phyloP scores from a whole-genome alignment of 2,113 vertebrate genomes.

The Dunckerocampus dactyliophorus region DNA sequence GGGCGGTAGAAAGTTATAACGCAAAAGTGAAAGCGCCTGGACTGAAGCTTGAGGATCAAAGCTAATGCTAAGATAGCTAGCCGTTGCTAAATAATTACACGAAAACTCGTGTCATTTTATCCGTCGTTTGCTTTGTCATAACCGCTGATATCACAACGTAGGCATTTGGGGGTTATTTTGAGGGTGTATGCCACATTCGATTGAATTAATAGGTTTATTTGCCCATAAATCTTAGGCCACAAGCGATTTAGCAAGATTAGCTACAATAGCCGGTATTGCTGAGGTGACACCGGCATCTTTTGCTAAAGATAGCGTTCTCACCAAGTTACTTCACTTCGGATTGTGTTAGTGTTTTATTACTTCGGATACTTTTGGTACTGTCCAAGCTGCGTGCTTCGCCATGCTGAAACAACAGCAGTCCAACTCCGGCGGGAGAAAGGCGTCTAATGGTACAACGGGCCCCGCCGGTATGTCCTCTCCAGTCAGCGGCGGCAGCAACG shows the following conservation, averaged over 20 bases:
- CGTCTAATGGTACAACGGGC: constrained; percentile 70
- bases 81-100: constrained; percentile 49
- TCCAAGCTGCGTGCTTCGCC: constrained; percentile 55
- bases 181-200: constrained; percentile 17
- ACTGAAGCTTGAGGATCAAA: constrained; percentile 58
- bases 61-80: constrained; percentile 63
- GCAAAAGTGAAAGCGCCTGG: constrained; percentile 48
- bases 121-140: constrained; percentile 34
- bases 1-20: constrained; percentile 48
- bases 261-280: constrained; percentile 45
- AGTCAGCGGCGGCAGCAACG: constrained; percentile 62
- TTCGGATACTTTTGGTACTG: constrained; percentile 37
- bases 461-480: constrained; percentile 65
- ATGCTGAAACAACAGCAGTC: constrained; percentile 76
- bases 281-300: constrained; percentile 54
- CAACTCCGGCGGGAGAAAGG: constrained; percentile 69
- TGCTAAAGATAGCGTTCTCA: constrained; percentile 32
- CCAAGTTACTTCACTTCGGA: constrained; percentile 24
- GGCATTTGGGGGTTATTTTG: constrained; percentile 1
- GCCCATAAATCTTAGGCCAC: constrained; percentile 56
- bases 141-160: constrained; percentile 9
- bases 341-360: constrained; percentile 31
- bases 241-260: constrained; percentile 51
- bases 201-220: constrained; percentile 20
- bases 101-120: constrained; percentile 44